Conservation (phyloP, 2,113 vertebrate genomes). For the Pelmatolapia mariae region DNA sequence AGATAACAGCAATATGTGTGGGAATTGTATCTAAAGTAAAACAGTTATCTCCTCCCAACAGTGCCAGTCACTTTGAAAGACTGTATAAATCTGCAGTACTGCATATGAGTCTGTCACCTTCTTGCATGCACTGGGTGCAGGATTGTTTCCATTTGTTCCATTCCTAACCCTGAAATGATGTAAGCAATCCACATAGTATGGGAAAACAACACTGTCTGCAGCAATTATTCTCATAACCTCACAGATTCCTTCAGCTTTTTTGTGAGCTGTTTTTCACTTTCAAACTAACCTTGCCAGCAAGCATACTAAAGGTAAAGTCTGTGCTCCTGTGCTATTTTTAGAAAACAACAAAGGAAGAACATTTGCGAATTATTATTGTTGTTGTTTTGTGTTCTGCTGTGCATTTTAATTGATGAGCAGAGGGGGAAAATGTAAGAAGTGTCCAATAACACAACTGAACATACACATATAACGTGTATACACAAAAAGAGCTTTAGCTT, state of each 20-base stretch:
- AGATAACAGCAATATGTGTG: neutral
- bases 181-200: neutral
- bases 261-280: neutral
- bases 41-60: neutral
- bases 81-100: neutral
- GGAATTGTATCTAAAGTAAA: neutral
- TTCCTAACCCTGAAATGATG: neutral
- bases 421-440: neutral
- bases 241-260: neutral
- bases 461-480: neutral
- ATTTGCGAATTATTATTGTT: neutral
- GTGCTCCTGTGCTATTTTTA: neutral
- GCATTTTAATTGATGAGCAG: conserved; percentile 16
- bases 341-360: conserved; percentile 10
- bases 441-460: neutral
- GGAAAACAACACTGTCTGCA: neutral
- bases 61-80: neutral
- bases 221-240: neutral
- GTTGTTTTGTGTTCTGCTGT: neutral
- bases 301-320: neutral
- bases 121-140: neutral
- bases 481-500: neutral
- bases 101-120: neutral
- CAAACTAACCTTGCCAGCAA: neutral
- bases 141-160: neutral